Base-by-base conservation (phyloP, 2,888 invertebrate species). In the Cryptophagus acutangulus region DNA sequence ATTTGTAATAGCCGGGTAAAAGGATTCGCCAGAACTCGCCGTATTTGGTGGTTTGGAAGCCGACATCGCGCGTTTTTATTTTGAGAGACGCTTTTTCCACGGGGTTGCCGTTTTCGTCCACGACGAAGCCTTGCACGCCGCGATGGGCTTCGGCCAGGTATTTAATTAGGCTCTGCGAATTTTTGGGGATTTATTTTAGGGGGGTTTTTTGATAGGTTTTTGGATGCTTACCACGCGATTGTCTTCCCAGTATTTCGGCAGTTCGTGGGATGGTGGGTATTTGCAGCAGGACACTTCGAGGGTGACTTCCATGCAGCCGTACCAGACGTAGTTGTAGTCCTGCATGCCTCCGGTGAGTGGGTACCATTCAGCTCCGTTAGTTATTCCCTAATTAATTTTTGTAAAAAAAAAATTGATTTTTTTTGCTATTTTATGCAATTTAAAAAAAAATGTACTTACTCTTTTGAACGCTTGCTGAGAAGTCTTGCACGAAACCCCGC, bases 1-100 rank as follows among this genome's bases (percentile, higher is more conserved):
- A 71, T 56, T 81, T 82, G 69, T 94, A 94, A 37, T 78, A 74
- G 51, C 93, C 93, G 1, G 94, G 93, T 45, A 93, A 70, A 14
- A 95, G 71, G 45, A 95, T 82, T 59, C 92, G 80, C 93, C 92
- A 95, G 72, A 87, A 95, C 69, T 95, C 94, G n/a, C 94, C 94
- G 65, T 87, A 83, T 63, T 86, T 84, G 5, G 90, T 89, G 36
- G 87, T 86, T 65, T 84, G 84, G 67, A 91, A 90, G 36, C 82
- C 81, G 53, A 91, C 86, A 62, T 91, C 87, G 35, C 92, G 79
- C 0, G 83, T 82, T 64, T 84, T 83, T 25, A 94, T 80, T 61
- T 83, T 84, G 44, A 91, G 70, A 4, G 82, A 76, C 6, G 87
- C 90, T 36, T 84, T 81, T 57, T 87, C 85, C 36, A 92, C 76